phyloP scores from a whole-genome alignment of 92 coral and sea anemone species.

The Pocillopora grandis region DNA sequence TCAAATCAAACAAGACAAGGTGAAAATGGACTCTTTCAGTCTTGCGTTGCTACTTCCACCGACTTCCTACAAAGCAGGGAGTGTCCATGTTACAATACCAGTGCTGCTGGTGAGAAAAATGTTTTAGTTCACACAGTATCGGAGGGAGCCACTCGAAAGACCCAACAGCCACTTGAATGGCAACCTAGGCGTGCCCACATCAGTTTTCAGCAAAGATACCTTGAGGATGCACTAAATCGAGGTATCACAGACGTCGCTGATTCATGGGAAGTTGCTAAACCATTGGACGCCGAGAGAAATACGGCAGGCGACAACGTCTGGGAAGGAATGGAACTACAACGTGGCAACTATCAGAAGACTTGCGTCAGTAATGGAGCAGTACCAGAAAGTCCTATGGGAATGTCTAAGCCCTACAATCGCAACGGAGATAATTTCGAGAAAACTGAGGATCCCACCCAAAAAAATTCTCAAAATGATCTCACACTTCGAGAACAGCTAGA shows the following conservation, averaged over 20 bases:
- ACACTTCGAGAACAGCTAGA: neutral
- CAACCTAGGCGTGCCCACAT: neutral
- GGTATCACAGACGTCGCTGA: neutral
- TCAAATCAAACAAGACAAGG: neutral
- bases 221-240: neutral
- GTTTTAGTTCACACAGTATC: neutral
- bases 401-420: neutral
- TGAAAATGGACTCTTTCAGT: neutral
- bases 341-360: neutral
- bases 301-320: neutral
- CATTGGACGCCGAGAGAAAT: neutral
- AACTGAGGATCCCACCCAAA: neutral
- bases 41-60: neutral
- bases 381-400: too few species aligned
- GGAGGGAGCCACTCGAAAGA: neutral
- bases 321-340: neutral
- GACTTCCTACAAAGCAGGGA: neutral
- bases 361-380: too few species aligned
- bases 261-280: neutral
- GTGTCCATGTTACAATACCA: neutral
- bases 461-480: neutral
- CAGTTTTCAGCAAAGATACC: constrained; percentile 1
- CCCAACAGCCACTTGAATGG: neutral
- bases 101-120: neutral
- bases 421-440: neutral